Percentiles rank a stretch among this genome's conserved stretches.
phyloP scores from a whole-genome alignment of 2,113 vertebrate genomes.

The Seriola rivoliana region DNA sequence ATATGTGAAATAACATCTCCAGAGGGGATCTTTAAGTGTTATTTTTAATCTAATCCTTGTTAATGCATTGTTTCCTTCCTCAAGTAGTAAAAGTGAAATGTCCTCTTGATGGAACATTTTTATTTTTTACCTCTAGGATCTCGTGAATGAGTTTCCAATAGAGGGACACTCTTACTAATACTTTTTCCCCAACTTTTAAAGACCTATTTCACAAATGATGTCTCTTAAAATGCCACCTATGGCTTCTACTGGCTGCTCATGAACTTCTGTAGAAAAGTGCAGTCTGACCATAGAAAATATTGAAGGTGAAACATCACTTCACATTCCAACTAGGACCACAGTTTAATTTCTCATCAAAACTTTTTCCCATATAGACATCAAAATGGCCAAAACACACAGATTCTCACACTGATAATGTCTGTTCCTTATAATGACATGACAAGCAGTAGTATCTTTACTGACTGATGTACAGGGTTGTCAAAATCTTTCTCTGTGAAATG shows the following conservation, averaged over 20 bases:
- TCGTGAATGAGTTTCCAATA: not conserved
- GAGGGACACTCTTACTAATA: not conserved
- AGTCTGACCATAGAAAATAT: not conserved
- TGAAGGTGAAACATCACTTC: not conserved
- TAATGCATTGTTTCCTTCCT: not conserved
- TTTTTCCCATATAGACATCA: not conserved
- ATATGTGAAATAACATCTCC: not conserved
- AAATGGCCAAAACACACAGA: slow-evolving; percentile 1
- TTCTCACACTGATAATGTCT: slow-evolving; percentile 5
- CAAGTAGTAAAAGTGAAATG: not conserved
- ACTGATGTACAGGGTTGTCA: not conserved
- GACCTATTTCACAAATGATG: not conserved
- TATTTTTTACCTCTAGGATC: not conserved
- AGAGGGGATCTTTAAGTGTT: not conserved
- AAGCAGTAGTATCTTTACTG: not conserved
- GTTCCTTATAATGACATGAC: not conserved
- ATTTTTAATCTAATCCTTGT: not conserved
- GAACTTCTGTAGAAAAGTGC: no score
- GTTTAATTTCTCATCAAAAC: not conserved
- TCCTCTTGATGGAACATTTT: not conserved
- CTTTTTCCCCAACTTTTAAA: not conserved
- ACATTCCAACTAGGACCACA: not conserved
- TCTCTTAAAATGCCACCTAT: not conserved
- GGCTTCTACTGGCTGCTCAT: not conserved
- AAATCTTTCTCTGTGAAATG: slow-evolving; percentile 8